A percentile compares a stretch with the other conserved stretches of the same genome.
Evolutionary conservation across 2,888 invertebrate species (phyloP).

Genomic region (Dryadula phaetusa): DNA sequence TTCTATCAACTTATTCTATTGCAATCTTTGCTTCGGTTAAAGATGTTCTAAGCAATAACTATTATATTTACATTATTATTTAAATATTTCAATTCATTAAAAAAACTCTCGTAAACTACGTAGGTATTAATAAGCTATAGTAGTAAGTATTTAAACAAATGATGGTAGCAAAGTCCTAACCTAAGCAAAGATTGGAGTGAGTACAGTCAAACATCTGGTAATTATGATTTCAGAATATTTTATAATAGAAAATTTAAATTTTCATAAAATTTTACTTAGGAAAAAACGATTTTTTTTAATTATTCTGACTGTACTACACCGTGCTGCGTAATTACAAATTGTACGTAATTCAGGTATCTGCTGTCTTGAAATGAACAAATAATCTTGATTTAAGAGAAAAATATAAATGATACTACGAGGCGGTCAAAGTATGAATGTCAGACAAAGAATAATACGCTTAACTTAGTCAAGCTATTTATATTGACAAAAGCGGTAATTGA

Average conservation of each 20-base stretch:
- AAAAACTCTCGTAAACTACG: conserved; percentile 14
- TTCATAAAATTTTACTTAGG: too few species aligned
- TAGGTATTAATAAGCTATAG: not conserved
- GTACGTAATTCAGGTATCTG: conserved; percentile 74
- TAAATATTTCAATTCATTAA: not conserved
- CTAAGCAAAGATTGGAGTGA: conserved; percentile 25
- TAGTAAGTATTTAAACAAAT: not conserved
- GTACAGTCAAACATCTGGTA: conserved; percentile 18
- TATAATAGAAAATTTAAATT: too few species aligned
- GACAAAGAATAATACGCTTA: too few species aligned
- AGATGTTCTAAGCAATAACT: conserved; percentile 1
- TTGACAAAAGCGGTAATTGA: not conserved
- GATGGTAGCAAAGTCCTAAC: not conserved
- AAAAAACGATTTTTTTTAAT: not conserved
- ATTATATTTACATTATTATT: conserved; percentile 19
- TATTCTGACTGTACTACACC: conserved; percentile 20
- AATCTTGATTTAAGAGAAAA: conserved; percentile 58
- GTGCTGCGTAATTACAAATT: conserved; percentile 54
- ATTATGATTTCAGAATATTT: not conserved
- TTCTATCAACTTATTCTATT: conserved; percentile 34
- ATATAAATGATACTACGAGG: conserved; percentile 23
- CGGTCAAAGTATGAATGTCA: conserved; percentile 9
- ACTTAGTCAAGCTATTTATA: not conserved
- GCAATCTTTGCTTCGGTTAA: conserved; percentile 34
- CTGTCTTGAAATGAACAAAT: conserved; percentile 60